phyloP scores from a whole-genome alignment of 2,888 invertebrate genomes.

The Aphodius granarius region DNA sequence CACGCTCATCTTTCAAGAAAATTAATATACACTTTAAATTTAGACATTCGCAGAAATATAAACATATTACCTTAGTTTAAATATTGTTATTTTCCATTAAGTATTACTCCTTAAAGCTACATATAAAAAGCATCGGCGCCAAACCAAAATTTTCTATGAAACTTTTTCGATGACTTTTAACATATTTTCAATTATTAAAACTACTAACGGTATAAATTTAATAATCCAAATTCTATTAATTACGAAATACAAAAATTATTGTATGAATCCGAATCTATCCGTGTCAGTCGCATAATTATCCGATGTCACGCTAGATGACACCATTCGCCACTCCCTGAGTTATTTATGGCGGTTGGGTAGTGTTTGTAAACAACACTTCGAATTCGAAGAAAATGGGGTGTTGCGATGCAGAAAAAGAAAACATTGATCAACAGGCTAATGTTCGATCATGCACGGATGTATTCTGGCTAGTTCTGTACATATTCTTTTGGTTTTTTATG shows the following conservation, averaged over 20 bases:
- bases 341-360: conserved; percentile 2
- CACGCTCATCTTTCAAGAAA: neutral
- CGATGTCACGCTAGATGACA: neutral
- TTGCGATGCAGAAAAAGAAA: conserved; percentile 64
- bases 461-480: conserved; percentile 76
- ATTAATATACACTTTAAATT: neutral
- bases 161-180: neutral
- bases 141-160: neutral
- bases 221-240: neutral
- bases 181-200: neutral
- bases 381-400: conserved; percentile 61
- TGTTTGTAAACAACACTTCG: neutral
- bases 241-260: neutral
- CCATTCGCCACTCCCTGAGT: neutral
- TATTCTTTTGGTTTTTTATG: conserved; percentile 83
- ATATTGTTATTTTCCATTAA: neutral
- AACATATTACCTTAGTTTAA: neutral
- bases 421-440: conserved; percentile 52
- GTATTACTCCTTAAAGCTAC: neutral
- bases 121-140: neutral
- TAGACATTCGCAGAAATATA: neutral
- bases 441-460: conserved; percentile 81
- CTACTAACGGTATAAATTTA: neutral
- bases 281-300: neutral
- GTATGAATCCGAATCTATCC: neutral